A percentile compares a stretch with the other conserved stretches of the same genome.
Evolutionary conservation across 2,113 vertebrate species (phyloP).

Genomic region (Nycticorax nycticorax): DNA sequence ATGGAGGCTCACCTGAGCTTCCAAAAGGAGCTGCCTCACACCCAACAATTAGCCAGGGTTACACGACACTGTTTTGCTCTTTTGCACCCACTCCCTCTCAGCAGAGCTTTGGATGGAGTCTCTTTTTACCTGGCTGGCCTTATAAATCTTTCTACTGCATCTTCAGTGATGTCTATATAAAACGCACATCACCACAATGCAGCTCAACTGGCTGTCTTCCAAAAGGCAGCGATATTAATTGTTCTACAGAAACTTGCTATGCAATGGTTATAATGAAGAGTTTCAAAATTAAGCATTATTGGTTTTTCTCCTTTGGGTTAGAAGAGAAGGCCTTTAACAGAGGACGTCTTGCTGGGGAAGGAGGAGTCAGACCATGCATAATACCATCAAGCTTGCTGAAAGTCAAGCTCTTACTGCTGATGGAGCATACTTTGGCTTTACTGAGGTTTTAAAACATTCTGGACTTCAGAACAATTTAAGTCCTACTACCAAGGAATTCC

Average conservation of each 20-base stretch:
- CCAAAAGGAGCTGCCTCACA: neutral
- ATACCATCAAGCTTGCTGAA: neutral
- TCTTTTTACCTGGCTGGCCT: neutral
- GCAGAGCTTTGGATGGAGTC: neutral
- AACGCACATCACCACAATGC: neutral
- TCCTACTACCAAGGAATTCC: neutral
- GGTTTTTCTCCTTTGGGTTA: neutral
- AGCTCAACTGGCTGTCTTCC: neutral
- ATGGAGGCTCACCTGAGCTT: neutral
- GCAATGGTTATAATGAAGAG: neutral
- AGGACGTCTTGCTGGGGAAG: neutral
- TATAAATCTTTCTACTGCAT: neutral
- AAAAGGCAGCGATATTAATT: neutral
- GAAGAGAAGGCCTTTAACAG: neutral
- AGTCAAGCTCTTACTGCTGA: neutral
- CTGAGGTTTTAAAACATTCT: neutral
- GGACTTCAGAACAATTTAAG: neutral
- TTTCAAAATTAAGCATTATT: neutral
- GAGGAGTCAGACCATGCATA: neutral
- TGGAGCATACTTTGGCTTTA: neutral
- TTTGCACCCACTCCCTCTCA: rapidly evolving
- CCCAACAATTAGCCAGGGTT: neutral
- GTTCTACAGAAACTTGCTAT: neutral
- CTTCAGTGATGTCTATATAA: neutral
- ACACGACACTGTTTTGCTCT: neutral